Base-by-base conservation (phyloP, 2,113 vertebrate species). In the Callionymus lyra region DNA sequence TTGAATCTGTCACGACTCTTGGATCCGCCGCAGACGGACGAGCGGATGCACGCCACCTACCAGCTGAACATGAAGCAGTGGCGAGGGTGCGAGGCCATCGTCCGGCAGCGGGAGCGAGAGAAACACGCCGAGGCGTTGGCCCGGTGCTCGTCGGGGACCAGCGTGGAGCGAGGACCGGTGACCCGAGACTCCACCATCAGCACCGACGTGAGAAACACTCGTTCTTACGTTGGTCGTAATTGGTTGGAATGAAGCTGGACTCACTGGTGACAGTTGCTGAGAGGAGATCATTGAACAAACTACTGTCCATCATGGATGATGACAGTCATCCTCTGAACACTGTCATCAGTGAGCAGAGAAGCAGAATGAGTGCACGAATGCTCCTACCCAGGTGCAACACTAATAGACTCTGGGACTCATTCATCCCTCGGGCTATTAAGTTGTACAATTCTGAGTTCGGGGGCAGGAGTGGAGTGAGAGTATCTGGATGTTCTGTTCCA, bases 141-240 rank as follows among this genome's bases (percentile, higher is more conserved):
- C 57, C 93, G 95, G 18, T 98, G 94, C 79, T 92, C 83, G 0
- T 94, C 91, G 0, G 93, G 89, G 48, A 86, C 88, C 65, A 93
- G 94, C 15, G 81, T 91, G 70, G 93, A 97, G 35, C 79, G 81
- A 46, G 87, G 77, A 72, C 46, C 88, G 68, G 76, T 91, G 69
- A 90, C 93, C 76, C 80, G 88, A n/a, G 93, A 97, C 70, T 97
- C 95, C 0, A 96, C 91, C 12, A 70, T 97, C 81, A 99, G 94
- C 76, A 95, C 88, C 0, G 94, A 98, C 65, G 84, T 72, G 77
- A 68, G 72, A n/a, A n/a, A n/a, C n/a, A n/a, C n/a, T n/a, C n/a
- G n/a, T n/a, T n/a, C 69, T 49, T 43, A 21, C 54, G n/a, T 82
- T 51, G n/a, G n/a, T n/a, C n/a, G n/a, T 50, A 15, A 13, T 10